Evolutionary conservation across 1,140 invertebrate genomes (phyloP).

Genomic region (Scaptomyza hsui): DNA sequence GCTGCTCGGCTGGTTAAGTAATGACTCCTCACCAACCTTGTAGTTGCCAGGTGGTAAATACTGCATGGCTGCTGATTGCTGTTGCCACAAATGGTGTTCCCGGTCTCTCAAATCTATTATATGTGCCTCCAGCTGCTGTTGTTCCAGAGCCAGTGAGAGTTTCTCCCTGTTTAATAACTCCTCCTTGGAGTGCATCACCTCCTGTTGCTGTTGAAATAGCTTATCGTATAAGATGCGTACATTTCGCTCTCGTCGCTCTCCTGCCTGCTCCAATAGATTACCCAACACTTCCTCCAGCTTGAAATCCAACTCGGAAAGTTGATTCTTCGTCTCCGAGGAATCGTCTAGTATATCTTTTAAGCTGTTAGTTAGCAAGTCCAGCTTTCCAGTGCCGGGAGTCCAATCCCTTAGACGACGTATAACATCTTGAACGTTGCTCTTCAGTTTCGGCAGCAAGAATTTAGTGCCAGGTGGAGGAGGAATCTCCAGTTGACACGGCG

Average conservation of each 20-base stretch:
- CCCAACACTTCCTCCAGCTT: slow-evolving; percentile 41
- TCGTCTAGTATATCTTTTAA: slow-evolving; percentile 33
- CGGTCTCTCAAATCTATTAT: slow-evolving; percentile 28
- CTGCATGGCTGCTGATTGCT: neutral
- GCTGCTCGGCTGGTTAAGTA: neutral
- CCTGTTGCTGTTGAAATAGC: slow-evolving; percentile 40
- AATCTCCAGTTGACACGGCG: neutral
- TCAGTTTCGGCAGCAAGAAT: slow-evolving; percentile 1
- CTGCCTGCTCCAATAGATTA: slow-evolving; percentile 26
- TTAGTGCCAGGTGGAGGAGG: neutral
- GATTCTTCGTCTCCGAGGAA: slow-evolving; percentile 9
- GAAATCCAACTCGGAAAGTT: slow-evolving; percentile 41
- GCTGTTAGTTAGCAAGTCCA: slow-evolving; percentile 45
- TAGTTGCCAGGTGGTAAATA: neutral
- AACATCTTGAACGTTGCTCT: slow-evolving; percentile 17
- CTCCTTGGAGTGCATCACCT: slow-evolving; percentile 13
- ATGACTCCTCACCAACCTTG: neutral
- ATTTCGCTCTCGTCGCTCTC: slow-evolving; percentile 45
- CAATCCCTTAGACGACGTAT: slow-evolving; percentile 38
- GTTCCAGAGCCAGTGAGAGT: neutral
- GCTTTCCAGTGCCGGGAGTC: slow-evolving; percentile 5
- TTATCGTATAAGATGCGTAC: slow-evolving; percentile 48
- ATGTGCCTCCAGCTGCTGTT: neutral
- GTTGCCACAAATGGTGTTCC: slow-evolving; percentile 14
- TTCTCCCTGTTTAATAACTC: slow-evolving; percentile 4